Base-by-base conservation (phyloP, 2,888 invertebrate species). In the Leptarthrus brevirostris region DNA sequence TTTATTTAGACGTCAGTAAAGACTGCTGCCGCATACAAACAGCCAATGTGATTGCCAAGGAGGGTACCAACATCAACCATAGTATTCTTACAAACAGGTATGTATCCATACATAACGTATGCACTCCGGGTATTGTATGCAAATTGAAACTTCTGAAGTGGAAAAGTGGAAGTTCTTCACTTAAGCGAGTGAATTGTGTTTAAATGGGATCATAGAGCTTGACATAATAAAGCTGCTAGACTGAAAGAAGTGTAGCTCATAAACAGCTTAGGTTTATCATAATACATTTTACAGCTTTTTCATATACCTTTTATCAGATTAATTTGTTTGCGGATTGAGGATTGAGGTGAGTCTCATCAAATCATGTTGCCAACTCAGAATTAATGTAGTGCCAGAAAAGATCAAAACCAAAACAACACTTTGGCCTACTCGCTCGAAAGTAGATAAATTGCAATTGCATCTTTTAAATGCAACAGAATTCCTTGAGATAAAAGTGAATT, bases 161-260 rank as follows among this genome's bases (percentile, higher is more conserved):
- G 69, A 69, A 69, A 69, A 69, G 69, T 69, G 69, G 69, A 69
- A 69, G 69, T 69, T 26, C 52, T 69, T 69, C 69, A 69, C 52
- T 52, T 69, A 52, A 69, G 69, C 52, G 69, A 18, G 14, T 52
- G 69, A 69, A 69, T 69, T 69, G 69, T 69, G 52, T 52, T 44
- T 58, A 44, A 64, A 64, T 64, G 64, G 64, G 64, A 64, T 64
- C 64, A 64, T 26, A 64, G 64, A 47, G 64, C 47, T 64, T 40
- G 44, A 44, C 24, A 44, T 44, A 64, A 44, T 24, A 24, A 22
- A 22, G 26, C 24, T 64, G 16, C 44, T 24, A 64, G 64, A 64
- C 44, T 64, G 47, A 40, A 47, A 64, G 47, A 36, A 64, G 24
- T 64, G 44, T 24, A 22, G 24, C 44, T 47, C 22, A 36, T 40